These are phyloP conservation scores for Druceiella hillmani DNA, from an alignment of 2,888 invertebrate species.

Conservation along the genomic window DNA sequence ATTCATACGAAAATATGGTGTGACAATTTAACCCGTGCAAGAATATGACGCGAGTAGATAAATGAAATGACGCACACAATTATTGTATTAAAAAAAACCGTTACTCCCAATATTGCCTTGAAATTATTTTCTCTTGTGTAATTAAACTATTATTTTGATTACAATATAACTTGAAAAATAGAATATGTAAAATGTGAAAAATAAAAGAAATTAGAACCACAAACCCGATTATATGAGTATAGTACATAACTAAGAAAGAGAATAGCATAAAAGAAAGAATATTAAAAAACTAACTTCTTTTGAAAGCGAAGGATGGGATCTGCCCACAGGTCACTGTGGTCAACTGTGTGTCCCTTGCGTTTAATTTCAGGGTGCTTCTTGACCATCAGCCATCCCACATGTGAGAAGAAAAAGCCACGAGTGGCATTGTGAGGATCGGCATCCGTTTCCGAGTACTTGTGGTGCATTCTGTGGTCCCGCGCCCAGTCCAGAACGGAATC, in stretches of 20 bases:
- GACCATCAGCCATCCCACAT: slow-evolving; percentile 90
- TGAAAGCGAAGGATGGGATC: slow-evolving; percentile 83
- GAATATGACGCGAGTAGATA: too few relatives aligned
- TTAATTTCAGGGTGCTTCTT: slow-evolving; percentile 88
- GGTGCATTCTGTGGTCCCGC: slow-evolving; percentile 78
- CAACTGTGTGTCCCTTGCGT: slow-evolving; percentile 78
- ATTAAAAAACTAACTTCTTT: slow-evolving; percentile 60
- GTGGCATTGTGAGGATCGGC: slow-evolving; percentile 92
- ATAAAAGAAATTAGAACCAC: too few relatives aligned
- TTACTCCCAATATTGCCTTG: too few relatives aligned
- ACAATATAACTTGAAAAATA: neutral
- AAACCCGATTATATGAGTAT: too few relatives aligned
- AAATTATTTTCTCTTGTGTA: too few relatives aligned
- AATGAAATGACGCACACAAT: too few relatives aligned
- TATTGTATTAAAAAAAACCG: too few relatives aligned
- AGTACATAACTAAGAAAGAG: too few relatives aligned
- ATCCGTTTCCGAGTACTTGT: slow-evolving; percentile 90
- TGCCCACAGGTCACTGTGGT: slow-evolving; percentile 72
- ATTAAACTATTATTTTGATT: neutral
- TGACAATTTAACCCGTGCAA: too few relatives aligned
- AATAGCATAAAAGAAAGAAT: too few relatives aligned
- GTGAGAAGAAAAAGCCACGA: slow-evolving; percentile 93
- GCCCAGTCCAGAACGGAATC: slow-evolving; percentile 76
- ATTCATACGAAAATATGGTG: too few relatives aligned
- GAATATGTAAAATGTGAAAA: too few relatives aligned